Base-by-base conservation (phyloP, 2,113 vertebrate species). In the Caranx melampygus region DNA sequence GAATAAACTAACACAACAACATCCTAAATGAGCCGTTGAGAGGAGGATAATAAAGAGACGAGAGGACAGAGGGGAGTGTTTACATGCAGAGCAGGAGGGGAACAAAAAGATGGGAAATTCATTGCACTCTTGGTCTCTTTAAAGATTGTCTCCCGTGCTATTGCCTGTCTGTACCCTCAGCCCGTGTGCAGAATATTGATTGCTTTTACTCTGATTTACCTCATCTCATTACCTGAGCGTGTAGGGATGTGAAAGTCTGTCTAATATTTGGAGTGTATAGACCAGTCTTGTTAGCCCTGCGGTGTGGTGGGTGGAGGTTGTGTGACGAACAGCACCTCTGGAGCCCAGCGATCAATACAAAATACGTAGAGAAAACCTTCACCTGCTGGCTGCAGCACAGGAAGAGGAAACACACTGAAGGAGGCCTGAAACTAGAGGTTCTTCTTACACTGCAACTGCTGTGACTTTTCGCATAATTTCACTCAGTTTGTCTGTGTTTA, bases 161-260 rank as follows among this genome's bases (percentile, higher is more conserved):
- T 37, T 8, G 37, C 37, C 37, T 14, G 61, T 52, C 67, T 45
- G 78, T 18, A 74, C 33, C 71, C 13, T 49, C 26, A 10, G 62
- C 35, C 54, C 18, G 69, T 51, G 75, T 40, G 42, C 62, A 57
- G 78, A 80, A 79, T 86, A 83, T 81, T 69, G 79, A 85, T 75
- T 14, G 21, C 6, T 16, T 61, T 73, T 42, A 60, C 54, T 54
- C 59, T 0, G 21, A 79, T 68, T 72, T 72, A 33, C 49, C 62
- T 70, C 37, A 11, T 65, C 71, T 88, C 76, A 57, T 85, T 78
- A 83, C 72, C 81, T 57, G 68, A 72, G 79, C 37, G 15, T 1
- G 52, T 54, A 49, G 49, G 52, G 75, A 54, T 45, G 64, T 15
- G 59, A 51, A 35, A 74, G 68, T 76, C 52, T 0, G 58, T 74